Percentiles rank a stretch among this genome's conserved stretches.
Evolutionary conservation across 2,113 vertebrate species (phyloP).

Genomic region (Chaetodon auriga): DNA sequence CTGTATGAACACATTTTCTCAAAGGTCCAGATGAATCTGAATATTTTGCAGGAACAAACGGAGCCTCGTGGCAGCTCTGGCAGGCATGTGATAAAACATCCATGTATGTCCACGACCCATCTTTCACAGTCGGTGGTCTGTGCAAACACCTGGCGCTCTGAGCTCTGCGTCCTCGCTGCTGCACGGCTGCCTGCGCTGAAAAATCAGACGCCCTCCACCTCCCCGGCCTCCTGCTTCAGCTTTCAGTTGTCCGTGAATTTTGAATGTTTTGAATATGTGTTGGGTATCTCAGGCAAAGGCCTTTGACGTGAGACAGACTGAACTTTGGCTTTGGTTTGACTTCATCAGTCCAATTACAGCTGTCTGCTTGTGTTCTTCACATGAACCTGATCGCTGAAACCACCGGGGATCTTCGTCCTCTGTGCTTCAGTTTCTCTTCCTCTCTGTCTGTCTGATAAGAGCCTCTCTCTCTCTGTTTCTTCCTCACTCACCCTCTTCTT

Average conservation of each 20-base stretch:
- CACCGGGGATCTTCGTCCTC: not conserved
- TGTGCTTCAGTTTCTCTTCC: not conserved
- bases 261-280: not conserved
- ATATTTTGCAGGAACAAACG: not conserved
- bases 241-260: not conserved
- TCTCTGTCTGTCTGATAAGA: constrained; percentile 6
- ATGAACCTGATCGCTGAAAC: constrained; percentile 7
- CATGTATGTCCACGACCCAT: not conserved
- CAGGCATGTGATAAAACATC: not conserved
- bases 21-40: not conserved
- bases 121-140: not conserved
- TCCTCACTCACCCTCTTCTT: not conserved
- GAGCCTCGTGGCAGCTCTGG: not conserved
- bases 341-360: constrained; percentile 18
- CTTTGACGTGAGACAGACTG: not conserved
- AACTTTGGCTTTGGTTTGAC: not conserved
- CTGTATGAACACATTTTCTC: not conserved
- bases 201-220: not conserved
- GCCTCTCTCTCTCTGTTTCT: not conserved
- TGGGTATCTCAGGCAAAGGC: not conserved
- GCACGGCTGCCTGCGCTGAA: too few species aligned
- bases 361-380: constrained; percentile 7
- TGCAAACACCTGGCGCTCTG: not conserved
- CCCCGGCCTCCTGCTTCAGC: not conserved
- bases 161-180: not conserved